Evolutionary conservation across 2,797 vertebrate species (phyloP).

Genomic region (Accipiter badius): DNA sequence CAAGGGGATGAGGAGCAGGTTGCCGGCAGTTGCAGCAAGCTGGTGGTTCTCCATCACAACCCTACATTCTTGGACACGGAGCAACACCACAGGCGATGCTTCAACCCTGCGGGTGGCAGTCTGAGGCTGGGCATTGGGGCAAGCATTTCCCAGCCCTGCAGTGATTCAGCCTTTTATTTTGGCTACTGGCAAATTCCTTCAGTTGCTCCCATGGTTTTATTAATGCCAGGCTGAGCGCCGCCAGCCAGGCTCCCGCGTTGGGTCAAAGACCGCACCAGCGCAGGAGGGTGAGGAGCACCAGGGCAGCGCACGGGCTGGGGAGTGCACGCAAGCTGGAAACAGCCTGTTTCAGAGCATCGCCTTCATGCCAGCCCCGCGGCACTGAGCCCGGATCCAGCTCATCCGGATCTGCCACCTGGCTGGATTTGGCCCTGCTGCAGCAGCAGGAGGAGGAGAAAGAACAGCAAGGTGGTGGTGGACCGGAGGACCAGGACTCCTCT

Average conservation of each 20-base stretch:
- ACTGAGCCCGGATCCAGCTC: background rate
- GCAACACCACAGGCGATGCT: background rate
- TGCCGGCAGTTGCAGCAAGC: accelerated
- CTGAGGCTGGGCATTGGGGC: background rate
- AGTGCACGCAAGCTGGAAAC: background rate
- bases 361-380: accelerated
- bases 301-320: background rate
- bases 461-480: background rate
- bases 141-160: background rate
- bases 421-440: background rate
- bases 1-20: background rate
- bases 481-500: background rate
- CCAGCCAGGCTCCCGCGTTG: background rate
- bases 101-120: background rate
- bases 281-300: accelerated
- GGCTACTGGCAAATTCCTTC: background rate
- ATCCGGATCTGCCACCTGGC: background rate
- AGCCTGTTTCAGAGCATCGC: too few relatives aligned
- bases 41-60: accelerated
- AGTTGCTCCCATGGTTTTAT: background rate
- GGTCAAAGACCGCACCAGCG: background rate
- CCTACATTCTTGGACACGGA: accelerated
- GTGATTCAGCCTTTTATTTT: background rate
- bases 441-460: background rate
- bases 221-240: accelerated